A percentile compares a stretch with the other conserved stretches of the same genome.
Evolutionary conservation across 1,140 invertebrate genomes (phyloP).

Genomic region (Diachasma alloeum): DNA sequence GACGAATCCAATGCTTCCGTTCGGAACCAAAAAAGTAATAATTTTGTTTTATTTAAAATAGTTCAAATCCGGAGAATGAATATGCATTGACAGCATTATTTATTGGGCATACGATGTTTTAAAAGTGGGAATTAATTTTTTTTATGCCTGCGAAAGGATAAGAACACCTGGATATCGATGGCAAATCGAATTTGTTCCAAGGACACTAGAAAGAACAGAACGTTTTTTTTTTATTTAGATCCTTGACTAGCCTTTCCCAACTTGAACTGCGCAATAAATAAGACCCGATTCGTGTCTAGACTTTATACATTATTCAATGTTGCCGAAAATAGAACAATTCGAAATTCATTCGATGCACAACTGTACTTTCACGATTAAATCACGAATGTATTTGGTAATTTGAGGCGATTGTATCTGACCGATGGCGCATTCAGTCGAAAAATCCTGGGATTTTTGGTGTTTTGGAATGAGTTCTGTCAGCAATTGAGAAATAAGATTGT

Average conservation of each 20-base stretch:
- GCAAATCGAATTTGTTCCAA: neutral
- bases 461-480: too few relatives aligned
- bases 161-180: neutral
- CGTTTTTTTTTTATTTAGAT: neutral
- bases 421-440: too few relatives aligned
- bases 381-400: neutral
- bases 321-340: neutral
- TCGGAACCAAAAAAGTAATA: too few relatives aligned
- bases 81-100: too few relatives aligned
- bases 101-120: too few relatives aligned
- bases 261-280: neutral
- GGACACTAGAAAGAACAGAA: neutral
- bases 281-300: neutral
- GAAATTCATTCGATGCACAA: neutral
- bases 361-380: conserved; percentile 4
- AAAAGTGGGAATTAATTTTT: neutral
- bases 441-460: too few relatives aligned
- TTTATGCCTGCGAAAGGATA: too few relatives aligned
- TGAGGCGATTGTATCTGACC: too few relatives aligned
- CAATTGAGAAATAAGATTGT: too few relatives aligned
- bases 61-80: too few relatives aligned
- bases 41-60: too few relatives aligned
- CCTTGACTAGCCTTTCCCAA: neutral
- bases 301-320: neutral
- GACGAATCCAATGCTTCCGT: too few relatives aligned